Evolutionary conservation across 2,797 vertebrate genomes (phyloP).

Genomic region (Sphenodon punctatus): DNA sequence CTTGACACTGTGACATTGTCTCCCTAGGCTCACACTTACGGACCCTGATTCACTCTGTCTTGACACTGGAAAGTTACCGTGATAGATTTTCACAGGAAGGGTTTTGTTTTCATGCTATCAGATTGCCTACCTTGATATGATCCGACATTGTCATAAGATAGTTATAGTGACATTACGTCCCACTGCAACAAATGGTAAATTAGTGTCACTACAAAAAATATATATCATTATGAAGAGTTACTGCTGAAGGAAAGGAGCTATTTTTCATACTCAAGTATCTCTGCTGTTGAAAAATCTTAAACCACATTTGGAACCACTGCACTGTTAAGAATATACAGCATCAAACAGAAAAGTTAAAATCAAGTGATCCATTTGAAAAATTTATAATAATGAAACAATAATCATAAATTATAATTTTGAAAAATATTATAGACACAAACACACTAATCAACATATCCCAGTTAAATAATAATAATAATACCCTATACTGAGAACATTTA

Average conservation of each 20-base stretch:
- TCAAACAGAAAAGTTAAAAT: background rate
- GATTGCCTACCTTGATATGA: conserved; percentile 46
- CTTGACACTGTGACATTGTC: conserved; percentile 37
- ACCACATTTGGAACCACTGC: conserved; percentile 45
- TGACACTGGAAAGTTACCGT: conserved; percentile 20
- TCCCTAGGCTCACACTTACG: conserved; percentile 59
- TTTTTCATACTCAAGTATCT: conserved; percentile 38
- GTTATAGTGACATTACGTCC: conserved; percentile 24
- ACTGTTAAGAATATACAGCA: conserved; percentile 35
- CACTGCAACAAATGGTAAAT: conserved; percentile 33
- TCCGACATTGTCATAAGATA: conserved; percentile 39
- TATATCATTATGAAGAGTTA: conserved; percentile 38
- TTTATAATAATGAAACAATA: no score
- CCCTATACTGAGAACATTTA: no score
- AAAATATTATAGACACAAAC: no score
- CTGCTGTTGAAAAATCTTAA: conserved; percentile 50
- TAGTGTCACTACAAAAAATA: conserved; percentile 39
- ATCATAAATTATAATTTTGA: no score
- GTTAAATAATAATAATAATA: no score
- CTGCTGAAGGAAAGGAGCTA: conserved; percentile 17
- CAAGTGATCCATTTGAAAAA: no score
- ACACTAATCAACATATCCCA: no score
- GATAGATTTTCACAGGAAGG: conserved; percentile 37
- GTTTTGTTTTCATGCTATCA: conserved; percentile 49
- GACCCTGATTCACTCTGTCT: conserved; percentile 58